These are phyloP conservation scores for Drosophila bocqueti DNA, from an alignment of 1,140 invertebrate species.

Conservation along the genomic window DNA sequence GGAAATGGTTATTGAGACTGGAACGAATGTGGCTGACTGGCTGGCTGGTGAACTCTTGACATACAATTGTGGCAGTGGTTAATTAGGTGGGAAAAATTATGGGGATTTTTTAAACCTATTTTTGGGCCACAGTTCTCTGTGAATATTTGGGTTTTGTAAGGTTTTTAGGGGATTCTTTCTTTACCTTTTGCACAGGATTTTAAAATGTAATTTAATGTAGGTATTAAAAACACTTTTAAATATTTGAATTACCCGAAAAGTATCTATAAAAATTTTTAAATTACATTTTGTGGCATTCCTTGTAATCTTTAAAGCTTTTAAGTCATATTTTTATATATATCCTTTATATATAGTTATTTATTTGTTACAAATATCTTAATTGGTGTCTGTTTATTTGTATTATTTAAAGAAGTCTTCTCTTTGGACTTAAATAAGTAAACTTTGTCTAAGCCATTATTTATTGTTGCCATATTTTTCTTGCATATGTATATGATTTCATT, in stretches of 20 bases:
- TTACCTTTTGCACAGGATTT: too few relatives aligned
- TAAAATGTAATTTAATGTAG: too few relatives aligned
- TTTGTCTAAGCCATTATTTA: background rate
- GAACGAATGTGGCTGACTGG: constrained; percentile 12
- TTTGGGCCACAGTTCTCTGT: too few relatives aligned
- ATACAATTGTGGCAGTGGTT: constrained; percentile 33
- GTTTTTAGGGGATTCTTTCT: too few relatives aligned
- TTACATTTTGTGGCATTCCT: background rate
- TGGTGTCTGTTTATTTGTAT: background rate
- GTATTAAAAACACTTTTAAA: background rate
- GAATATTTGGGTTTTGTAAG: too few relatives aligned
- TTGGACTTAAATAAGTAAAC: background rate
- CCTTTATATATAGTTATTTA: background rate
- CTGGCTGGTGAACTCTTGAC: constrained; percentile 44
- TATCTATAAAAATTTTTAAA: background rate
- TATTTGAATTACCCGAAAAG: too few relatives aligned
- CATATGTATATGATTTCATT: background rate
- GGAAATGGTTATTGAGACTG: constrained; percentile 44
- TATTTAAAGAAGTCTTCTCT: background rate
- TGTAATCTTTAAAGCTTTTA: background rate
- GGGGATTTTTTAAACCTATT: background rate
- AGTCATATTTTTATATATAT: background rate
- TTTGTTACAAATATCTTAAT: background rate
- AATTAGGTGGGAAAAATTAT: constrained; percentile 33
- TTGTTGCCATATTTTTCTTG: constrained; percentile 8